A percentile compares a stretch with the other conserved stretches of the same genome.
phyloP scores from a whole-genome alignment of 2,797 vertebrate species.

The Euthynnus affinis region DNA sequence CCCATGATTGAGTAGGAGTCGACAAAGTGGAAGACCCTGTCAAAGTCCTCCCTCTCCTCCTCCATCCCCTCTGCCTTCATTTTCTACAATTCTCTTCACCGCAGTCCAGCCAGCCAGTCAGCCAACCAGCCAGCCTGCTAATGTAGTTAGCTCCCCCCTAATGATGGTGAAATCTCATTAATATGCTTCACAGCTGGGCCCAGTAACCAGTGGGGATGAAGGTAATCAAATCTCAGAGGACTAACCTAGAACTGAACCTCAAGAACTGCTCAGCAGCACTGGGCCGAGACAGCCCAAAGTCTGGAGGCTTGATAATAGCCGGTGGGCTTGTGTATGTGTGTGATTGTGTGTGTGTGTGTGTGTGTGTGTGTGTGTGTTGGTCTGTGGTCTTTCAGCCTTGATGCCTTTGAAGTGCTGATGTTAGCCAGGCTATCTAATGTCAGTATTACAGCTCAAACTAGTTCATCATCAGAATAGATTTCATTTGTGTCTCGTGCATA shows the following conservation, averaged over 20 bases:
- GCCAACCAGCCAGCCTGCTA: slow-evolving; percentile 72
- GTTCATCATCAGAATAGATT: slow-evolving; percentile 75
- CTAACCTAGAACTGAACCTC: slow-evolving; percentile 85
- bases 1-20: slow-evolving; percentile 59
- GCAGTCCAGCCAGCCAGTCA: slow-evolving; percentile 63
- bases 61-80: slow-evolving; percentile 41
- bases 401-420: slow-evolving; percentile 80
- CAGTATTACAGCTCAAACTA: slow-evolving; percentile 47
- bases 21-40: slow-evolving; percentile 69
- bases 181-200: slow-evolving; percentile 85
- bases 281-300: slow-evolving; percentile 62
- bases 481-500: slow-evolving; percentile 63
- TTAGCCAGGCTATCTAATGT: slow-evolving; percentile 76
- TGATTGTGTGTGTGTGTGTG: slow-evolving; percentile 34
- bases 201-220: slow-evolving; percentile 82
- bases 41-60: slow-evolving; percentile 40
- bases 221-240: slow-evolving; percentile 84
- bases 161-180: slow-evolving; percentile 86
- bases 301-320: slow-evolving; percentile 74
- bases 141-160: slow-evolving; percentile 81
- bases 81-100: slow-evolving; percentile 64
- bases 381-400: slow-evolving; percentile 44
- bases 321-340: slow-evolving; percentile 48
- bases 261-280: slow-evolving; percentile 63
- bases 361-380: slow-evolving; percentile 10